Evolutionary conservation across 2,888 invertebrate genomes (phyloP).

Genomic region (Cryptus viduatorius): DNA sequence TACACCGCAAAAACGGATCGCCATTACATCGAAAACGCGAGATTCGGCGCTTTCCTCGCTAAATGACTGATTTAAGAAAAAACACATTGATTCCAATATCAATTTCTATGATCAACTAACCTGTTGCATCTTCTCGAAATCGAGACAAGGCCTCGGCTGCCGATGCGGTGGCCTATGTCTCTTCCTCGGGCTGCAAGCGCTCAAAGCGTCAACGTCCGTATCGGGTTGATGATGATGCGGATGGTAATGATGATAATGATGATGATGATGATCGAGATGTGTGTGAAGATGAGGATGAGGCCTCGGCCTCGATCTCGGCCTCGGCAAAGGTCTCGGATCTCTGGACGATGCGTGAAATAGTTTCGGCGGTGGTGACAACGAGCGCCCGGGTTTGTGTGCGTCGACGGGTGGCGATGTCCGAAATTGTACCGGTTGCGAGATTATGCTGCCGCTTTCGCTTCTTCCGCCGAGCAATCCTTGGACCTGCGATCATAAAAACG

Average conservation of each 20-base stretch:
- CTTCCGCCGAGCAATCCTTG: conserved; percentile 87
- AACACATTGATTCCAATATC: not conserved
- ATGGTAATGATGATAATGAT: conserved; percentile 78
- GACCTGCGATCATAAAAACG: conserved; percentile 83
- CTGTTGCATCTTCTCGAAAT: conserved; percentile 99
- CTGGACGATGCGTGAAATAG: conserved; percentile 83
- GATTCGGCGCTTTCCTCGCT: too few relatives aligned
- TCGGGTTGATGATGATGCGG: conserved; percentile 75
- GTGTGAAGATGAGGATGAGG: conserved; percentile 84
- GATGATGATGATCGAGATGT: conserved; percentile 85
- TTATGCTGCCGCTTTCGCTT: conserved; percentile 82
- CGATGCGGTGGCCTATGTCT: conserved; percentile 85
- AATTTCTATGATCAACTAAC: conserved; percentile 85
- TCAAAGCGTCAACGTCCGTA: conserved; percentile 85
- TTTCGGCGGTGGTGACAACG: conserved; percentile 85
- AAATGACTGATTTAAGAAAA: too few relatives aligned
- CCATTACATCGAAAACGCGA: not conserved
- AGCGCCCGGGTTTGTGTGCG: conserved; percentile 91
- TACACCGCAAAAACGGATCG: not conserved
- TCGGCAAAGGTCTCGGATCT: conserved; percentile 73
- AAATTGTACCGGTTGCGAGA: conserved; percentile 94
- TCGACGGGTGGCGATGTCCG: conserved; percentile 96
- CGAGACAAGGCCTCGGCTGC: conserved; percentile 94
- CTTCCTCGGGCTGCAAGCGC: conserved; percentile 87
- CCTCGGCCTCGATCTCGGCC: conserved; percentile 84